Evolutionary conservation across 2,888 invertebrate species (phyloP).

Genomic region (Perizoma flavofasciatum): DNA sequence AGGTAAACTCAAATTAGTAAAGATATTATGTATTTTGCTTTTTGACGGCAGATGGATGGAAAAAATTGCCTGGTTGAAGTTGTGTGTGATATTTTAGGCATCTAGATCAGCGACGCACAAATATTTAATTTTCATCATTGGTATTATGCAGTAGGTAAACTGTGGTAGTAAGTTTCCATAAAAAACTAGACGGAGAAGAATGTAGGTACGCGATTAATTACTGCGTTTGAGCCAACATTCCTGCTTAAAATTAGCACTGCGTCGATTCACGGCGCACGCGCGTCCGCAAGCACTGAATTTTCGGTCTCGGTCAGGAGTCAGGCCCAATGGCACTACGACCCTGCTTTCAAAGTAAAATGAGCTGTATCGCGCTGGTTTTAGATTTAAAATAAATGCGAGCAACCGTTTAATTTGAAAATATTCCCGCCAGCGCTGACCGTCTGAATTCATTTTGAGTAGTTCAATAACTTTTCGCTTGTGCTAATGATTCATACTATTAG

Average conservation of each 20-base stretch:
- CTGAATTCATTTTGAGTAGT: neutral
- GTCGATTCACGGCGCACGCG: slow-evolving; percentile 61
- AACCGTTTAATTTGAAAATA: neutral
- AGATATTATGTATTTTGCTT: too few relatives aligned
- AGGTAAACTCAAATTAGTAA: neutral
- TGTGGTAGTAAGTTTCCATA: slow-evolving; percentile 35
- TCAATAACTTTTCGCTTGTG: too few relatives aligned
- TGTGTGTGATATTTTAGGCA: too few relatives aligned
- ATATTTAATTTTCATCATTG: slow-evolving; percentile 34
- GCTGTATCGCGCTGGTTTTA: slow-evolving; percentile 1
- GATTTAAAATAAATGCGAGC: neutral
- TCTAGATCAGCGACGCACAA: slow-evolving; percentile 14
- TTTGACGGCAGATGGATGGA: too few relatives aligned
- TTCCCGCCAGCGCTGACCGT: neutral
- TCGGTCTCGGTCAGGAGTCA: slow-evolving; percentile 7
- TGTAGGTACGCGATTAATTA: slow-evolving; percentile 64
- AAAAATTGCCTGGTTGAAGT: neutral
- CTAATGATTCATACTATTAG: too few relatives aligned
- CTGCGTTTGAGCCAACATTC: slow-evolving; percentile 70
- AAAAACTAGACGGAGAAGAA: slow-evolving; percentile 61
- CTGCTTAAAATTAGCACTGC: slow-evolving; percentile 66
- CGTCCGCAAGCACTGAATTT: slow-evolving; percentile 9
- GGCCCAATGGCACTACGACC: slow-evolving; percentile 1
- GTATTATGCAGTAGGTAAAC: slow-evolving; percentile 25
- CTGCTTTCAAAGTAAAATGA: slow-evolving; percentile 2